A percentile compares a stretch with the other conserved stretches of the same genome.
Conservation (phyloP, 2,113 vertebrate species). For the Aphyosemion australe region DNA sequence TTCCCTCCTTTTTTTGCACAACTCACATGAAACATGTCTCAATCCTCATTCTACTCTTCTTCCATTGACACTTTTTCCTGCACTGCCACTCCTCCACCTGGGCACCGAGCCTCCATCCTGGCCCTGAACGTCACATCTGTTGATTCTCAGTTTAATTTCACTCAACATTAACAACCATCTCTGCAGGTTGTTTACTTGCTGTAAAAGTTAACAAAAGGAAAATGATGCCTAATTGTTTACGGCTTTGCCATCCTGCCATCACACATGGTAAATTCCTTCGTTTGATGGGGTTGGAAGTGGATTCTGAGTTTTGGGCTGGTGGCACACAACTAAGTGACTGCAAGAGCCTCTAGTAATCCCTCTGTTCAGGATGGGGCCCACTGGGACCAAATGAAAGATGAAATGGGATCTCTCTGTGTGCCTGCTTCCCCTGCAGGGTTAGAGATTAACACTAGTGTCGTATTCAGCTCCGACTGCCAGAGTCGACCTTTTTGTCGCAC, state of each 20-base stretch:
- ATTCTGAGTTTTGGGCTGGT: conserved; percentile 31
- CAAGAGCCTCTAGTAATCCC: conserved; percentile 68
- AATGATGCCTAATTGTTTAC: conserved; percentile 50
- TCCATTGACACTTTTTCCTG: not conserved
- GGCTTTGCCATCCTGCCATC: conserved; percentile 17
- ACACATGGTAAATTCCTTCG: not conserved
- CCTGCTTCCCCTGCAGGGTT: conserved; percentile 84
- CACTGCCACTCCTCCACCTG: conserved; percentile 26
- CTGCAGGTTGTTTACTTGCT: conserved; percentile 36
- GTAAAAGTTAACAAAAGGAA: conserved; percentile 33
- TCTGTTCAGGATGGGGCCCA: conserved; percentile 62
- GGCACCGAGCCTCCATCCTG: conserved; percentile 37
- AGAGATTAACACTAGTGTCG: conserved; percentile 94
- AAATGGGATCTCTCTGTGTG: conserved; percentile 90
- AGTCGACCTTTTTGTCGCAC: conserved; percentile 76
- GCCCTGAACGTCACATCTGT: conserved; percentile 47
- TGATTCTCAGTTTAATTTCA: conserved; percentile 52
- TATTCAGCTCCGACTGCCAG: conserved; percentile 84
- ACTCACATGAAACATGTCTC: conserved; percentile 19
- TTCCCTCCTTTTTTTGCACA: conserved; percentile 13
- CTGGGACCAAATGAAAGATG: conserved; percentile 87
- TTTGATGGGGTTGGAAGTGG: conserved; percentile 66
- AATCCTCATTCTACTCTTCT: conserved; percentile 24
- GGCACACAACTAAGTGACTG: conserved; percentile 64
- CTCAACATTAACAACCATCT: conserved; percentile 53